Percentiles rank a stretch among this genome's conserved stretches.
Evolutionary conservation across 2,113 vertebrate genomes (phyloP).

Genomic region (Aspidoscelis tigris): DNA sequence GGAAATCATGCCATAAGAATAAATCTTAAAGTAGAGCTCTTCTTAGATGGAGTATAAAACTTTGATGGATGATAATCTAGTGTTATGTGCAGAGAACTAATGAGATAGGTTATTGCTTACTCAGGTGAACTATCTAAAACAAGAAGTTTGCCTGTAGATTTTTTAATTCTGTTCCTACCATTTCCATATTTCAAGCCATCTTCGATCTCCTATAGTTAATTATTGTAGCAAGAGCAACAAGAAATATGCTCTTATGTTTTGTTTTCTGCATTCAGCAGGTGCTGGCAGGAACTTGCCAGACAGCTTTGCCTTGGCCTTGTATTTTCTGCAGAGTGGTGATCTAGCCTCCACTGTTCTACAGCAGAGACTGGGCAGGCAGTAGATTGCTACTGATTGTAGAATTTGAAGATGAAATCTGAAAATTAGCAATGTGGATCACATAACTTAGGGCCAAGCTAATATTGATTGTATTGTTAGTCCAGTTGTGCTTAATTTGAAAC

Average conservation of each 20-base stretch:
- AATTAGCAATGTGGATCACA: not conserved
- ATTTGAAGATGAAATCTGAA: not conserved
- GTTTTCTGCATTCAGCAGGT: not conserved
- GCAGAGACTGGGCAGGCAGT: no score
- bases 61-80: conserved; percentile 13
- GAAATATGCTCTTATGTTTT: not conserved
- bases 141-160: conserved; percentile 5
- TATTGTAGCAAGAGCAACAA: not conserved
- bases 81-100: not conserved
- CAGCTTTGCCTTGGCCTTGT: not conserved
- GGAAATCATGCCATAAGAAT: no score
- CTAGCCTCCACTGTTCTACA: not conserved
- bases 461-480: not conserved
- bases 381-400: not conserved
- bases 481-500: not conserved
- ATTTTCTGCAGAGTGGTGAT: not conserved
- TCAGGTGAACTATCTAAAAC: not conserved
- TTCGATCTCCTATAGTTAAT: not conserved
- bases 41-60: no score
- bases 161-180: not conserved
- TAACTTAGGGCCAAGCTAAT: not conserved
- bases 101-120: not conserved
- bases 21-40: no score
- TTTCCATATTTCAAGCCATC: not conserved
- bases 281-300: not conserved